Evolutionary conservation across 2,888 invertebrate genomes (phyloP).

Genomic region (Zeuzera pyrina): DNA sequence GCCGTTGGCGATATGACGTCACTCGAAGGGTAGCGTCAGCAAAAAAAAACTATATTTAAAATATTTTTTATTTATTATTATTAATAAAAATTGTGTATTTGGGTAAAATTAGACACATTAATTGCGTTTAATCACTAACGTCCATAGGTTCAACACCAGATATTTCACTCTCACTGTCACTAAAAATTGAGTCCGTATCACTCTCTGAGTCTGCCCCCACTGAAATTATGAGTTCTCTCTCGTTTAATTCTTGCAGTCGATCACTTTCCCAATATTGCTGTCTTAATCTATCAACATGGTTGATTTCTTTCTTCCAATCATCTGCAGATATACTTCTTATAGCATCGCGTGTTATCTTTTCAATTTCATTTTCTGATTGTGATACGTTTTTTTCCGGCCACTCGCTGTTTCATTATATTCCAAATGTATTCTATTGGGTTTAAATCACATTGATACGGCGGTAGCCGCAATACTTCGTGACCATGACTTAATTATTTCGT

Average conservation of each 20-base stretch:
- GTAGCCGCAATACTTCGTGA: conserved; percentile 2
- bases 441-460: conserved; percentile 7
- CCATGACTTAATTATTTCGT: conserved; percentile 12
- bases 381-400: conserved; percentile 21
- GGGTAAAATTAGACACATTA: too few species aligned
- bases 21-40: too few species aligned
- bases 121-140: too few species aligned
- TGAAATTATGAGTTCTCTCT: conserved; percentile 11
- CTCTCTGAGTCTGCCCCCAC: conserved; percentile 1
- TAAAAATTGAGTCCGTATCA: neutral
- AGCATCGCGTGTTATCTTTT: conserved; percentile 15
- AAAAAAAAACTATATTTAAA: too few species aligned
- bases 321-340: conserved; percentile 12
- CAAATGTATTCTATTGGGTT: conserved; percentile 17
- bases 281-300: conserved; percentile 13
- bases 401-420: conserved; percentile 21
- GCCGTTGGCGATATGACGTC: too few species aligned
- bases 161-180: neutral
- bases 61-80: too few species aligned
- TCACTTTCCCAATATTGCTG: conserved; percentile 11
- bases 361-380: conserved; percentile 20
- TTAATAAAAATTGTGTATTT: too few species aligned
- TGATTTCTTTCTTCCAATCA: conserved; percentile 17
- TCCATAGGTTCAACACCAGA: neutral
- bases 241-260: conserved; percentile 7